Percentiles rank a stretch among this genome's conserved stretches.
These are phyloP conservation scores for Temnothorax rugatulus DNA, from an alignment of 2,888 invertebrate species.

Conservation along the genomic window DNA sequence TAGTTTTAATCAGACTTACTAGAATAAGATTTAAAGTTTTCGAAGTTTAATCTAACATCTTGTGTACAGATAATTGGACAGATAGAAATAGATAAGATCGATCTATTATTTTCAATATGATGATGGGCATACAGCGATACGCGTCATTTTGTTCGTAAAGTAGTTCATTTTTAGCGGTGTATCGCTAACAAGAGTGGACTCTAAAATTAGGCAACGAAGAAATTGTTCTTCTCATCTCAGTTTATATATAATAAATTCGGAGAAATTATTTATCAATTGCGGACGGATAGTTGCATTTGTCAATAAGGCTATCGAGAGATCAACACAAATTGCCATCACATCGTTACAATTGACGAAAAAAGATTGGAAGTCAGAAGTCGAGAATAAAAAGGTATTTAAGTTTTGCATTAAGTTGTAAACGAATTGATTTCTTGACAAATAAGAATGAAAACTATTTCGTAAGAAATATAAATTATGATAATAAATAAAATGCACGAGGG, in stretches of 20 bases:
- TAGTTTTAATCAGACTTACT: neutral
- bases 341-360: neutral
- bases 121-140: conserved; percentile 48
- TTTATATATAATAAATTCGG: neutral
- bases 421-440: neutral
- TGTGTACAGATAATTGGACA: neutral
- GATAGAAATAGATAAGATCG: conserved; percentile 40
- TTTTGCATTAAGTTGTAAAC: neutral
- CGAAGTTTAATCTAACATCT: neutral
- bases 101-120: conserved; percentile 27
- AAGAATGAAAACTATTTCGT: neutral
- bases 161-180: conserved; percentile 12
- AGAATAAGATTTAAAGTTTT: neutral
- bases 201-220: neutral
- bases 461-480: neutral
- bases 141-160: conserved; percentile 32
- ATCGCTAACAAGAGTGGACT: neutral
- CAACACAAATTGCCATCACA: neutral
- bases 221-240: neutral
- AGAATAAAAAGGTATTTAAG: neutral
- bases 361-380: too few species aligned
- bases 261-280: neutral
- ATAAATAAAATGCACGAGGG: too few species aligned
- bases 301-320: neutral
- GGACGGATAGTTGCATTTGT: too few species aligned